Conservation (phyloP, 2,888 invertebrate species). For the Listrodromus nycthemerus region DNA sequence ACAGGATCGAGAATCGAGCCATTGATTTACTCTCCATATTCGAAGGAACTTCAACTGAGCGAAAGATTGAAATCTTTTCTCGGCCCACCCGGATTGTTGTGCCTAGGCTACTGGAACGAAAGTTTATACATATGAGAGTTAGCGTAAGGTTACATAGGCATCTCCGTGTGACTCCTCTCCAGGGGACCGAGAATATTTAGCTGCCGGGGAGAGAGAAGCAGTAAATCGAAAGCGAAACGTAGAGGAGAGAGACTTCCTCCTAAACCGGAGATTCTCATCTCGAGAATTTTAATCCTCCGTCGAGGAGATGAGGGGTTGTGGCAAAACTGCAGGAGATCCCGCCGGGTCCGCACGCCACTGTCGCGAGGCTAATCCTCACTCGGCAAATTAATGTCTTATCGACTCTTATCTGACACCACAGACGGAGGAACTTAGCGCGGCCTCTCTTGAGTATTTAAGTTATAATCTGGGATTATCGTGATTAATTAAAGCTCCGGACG, state of each 20-base stretch:
- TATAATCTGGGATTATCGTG: constrained; percentile 40
- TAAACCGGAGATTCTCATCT: constrained; percentile 43
- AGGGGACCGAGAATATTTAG: too few relatives aligned
- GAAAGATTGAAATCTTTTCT: too few relatives aligned
- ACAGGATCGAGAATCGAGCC: too few relatives aligned
- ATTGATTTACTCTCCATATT: too few relatives aligned
- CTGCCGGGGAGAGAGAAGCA: neutral
- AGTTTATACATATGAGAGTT: too few relatives aligned
- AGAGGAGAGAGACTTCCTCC: neutral
- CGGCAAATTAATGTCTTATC: constrained; percentile 42
- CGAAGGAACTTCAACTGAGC: too few relatives aligned
- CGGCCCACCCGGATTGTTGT: too few relatives aligned
- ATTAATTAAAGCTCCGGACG: constrained; percentile 25
- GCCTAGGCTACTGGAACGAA: too few relatives aligned
- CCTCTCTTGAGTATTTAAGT: constrained; percentile 2
- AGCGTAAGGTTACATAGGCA: too few relatives aligned
- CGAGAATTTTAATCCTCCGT: constrained; percentile 31
- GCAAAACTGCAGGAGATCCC: neutral
- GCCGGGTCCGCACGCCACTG: neutral
- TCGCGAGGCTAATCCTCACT: constrained; percentile 26
- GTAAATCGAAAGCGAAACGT: neutral
- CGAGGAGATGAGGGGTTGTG: constrained; percentile 12
- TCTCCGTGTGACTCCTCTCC: too few relatives aligned
- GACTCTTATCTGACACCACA: neutral
- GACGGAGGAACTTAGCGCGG: neutral